Base-by-base conservation (phyloP, 2,888 invertebrate species). In the Dynastes maya region DNA sequence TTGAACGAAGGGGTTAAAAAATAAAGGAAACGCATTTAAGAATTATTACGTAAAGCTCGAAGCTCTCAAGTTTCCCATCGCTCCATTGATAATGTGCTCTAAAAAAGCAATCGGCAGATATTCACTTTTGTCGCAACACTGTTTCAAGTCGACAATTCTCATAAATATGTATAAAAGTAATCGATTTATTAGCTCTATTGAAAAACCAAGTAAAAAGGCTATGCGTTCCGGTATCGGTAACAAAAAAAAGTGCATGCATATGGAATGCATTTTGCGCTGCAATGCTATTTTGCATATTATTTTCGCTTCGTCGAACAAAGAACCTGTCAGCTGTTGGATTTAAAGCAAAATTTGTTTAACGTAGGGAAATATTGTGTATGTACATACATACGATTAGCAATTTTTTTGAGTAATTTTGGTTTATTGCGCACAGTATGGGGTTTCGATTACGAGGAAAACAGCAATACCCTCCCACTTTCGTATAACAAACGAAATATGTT, bases 111-210 rank as follows among this genome's bases (percentile, higher is more conserved):
- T 11, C 53, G 16, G 11, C 5, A 37, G 32, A 9, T 51, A 51
- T n/a, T 51, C 9, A 2, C 51, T 53, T 16, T 13, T 13, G 5
- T 53, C n/a, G 3, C 6, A 53, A 6, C n/a, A 53, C 13, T 53
- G 3, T 16, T 53, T 9, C 16, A 53, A 2, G 8, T 11, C 2
- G 5, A n/a, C 53, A 51, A 16, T 58, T 55, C 55, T 22, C 5
- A 29, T 67, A 67, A 45, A 40, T 67, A 45, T 45, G n/a, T 40
- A 67, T 67, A 67, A 40, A 67, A 40, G 40, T 8, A 67, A 67
- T 45, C 37, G 11, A 65, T 65, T 65, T 37, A 37, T 65, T 58
- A 37, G n/a, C 40, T 32, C 5, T 40, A 65, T 65, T 32, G 40
- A 40, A 37, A 65, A 32, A 37, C 16, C 16, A 40, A 13, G 40